Evolutionary conservation across 2,888 invertebrate species (phyloP), one percentile per base, ranked within the genome.

Genomic region (Patella depressa): DNA sequence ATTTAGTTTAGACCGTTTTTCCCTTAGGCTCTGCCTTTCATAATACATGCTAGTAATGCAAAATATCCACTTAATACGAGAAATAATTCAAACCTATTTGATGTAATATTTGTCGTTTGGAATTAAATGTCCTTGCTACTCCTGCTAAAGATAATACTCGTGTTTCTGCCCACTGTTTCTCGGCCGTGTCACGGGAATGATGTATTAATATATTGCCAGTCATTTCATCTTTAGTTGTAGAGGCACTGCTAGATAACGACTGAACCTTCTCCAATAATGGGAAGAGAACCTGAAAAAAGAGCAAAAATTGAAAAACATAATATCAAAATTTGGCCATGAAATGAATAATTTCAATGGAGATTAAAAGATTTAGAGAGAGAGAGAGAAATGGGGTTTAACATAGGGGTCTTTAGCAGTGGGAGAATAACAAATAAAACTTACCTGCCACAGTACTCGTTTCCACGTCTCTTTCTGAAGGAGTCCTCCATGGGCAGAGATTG

Each of bases 141-240:
- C 98, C 98, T 11, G 92, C 91, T 75, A 93, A 87, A 1, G 93
- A 91, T 15, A 92, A 88, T n/a, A 92, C 98, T 93, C 98, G 97
- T 0, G 99, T 99, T 92, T 99, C 98, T 0, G 98, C 98, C 98
- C 98, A 99, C 89, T 99, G 99, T 88, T 99, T 99, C 92, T 98
- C 98, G 73, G 98, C 98, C 0, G 99, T 99, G 92, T 99, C 99
- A 79, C 99, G 94, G 0, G 98, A 97, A 92, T 99, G 99, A 92
- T 99, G 99, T 87, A 99, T 98, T 7, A 99, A 93, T 84, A 99
- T 97, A 89, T 97, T 98, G 75, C 96, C 97, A 0, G 96, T 84
- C 9, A 86, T 83, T 72, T 87, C 85, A 77, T 90, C 89, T 73
- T 88, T 88, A 45, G 83, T 86, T 81, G 91, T 92, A 71, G 93